A percentile compares a stretch with the other conserved stretches of the same genome.
phyloP scores from a whole-genome alignment of 2,797 vertebrate genomes.

The Syngnathus acus region DNA sequence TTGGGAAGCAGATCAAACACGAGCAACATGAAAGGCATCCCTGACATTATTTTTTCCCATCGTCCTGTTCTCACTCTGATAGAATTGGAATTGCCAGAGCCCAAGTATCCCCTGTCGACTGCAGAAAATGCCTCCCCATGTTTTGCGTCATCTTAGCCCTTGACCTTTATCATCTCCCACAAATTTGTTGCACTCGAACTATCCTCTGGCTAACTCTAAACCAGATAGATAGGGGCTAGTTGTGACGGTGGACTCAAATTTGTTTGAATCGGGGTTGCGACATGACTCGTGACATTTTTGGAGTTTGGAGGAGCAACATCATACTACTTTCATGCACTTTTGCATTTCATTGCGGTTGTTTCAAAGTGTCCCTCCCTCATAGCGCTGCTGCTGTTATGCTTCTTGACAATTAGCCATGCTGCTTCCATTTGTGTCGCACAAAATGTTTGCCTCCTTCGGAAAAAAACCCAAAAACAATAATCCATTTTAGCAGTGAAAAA shows the following conservation, averaged over 20 bases:
- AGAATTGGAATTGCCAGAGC: conserved; percentile 55
- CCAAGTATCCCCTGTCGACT: conserved; percentile 32
- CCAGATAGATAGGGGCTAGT: conserved; percentile 56
- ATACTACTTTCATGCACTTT: not conserved
- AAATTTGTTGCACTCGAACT: conserved; percentile 31
- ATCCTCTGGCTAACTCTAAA: conserved; percentile 42
- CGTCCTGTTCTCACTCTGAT: conserved; percentile 38
- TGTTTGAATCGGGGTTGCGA: conserved; percentile 46
- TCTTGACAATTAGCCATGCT: conserved; percentile 45
- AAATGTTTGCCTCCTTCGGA: conserved; percentile 1
- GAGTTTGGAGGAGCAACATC: conserved; percentile 34
- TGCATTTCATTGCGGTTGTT: not conserved
- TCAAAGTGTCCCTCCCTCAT: conserved; percentile 9
- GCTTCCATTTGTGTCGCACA: conserved; percentile 10
- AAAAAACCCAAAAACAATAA: conserved; percentile 10
- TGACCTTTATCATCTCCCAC: conserved; percentile 33
- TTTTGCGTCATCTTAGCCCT: conserved; percentile 29
- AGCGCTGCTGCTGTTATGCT: conserved; percentile 23
- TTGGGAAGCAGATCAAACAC: conserved; percentile 59
- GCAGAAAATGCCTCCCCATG: conserved; percentile 25
- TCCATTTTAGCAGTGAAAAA: conserved; percentile 14
- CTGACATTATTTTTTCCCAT: conserved; percentile 45
- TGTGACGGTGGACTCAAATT: conserved; percentile 58
- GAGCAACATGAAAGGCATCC: conserved; percentile 61
- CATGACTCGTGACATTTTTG: not conserved